Evolutionary conservation across 2,113 vertebrate genomes (phyloP).

Genomic region (Pycnonotus jocosus): DNA sequence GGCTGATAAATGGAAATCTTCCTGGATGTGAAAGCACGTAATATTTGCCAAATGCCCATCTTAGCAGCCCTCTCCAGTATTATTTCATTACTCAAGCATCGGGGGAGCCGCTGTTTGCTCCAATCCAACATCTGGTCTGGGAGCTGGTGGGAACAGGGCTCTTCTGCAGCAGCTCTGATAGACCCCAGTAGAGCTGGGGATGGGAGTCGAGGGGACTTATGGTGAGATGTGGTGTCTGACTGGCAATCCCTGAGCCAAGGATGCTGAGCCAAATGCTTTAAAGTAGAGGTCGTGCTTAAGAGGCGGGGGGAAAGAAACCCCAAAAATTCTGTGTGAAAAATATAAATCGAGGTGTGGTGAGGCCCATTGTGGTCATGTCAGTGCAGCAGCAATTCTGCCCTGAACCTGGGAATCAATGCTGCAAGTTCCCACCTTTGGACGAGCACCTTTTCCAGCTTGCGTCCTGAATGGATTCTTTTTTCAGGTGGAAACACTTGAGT

Average conservation of each 20-base stretch:
- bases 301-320: rapidly evolving
- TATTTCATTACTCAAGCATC: not conserved
- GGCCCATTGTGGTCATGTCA: not conserved
- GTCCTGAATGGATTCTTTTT: not conserved
- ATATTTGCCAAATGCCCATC: not conserved
- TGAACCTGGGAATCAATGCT: not conserved
- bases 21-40: not conserved
- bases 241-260: not conserved
- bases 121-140: not conserved
- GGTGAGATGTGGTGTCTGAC: not conserved
- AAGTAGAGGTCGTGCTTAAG: not conserved
- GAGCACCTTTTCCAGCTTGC: not conserved
- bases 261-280: not conserved
- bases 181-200: not conserved
- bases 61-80: not conserved
- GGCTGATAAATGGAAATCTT: not conserved
- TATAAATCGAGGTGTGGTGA: rapidly evolving
- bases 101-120: not conserved
- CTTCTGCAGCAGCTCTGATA: not conserved
- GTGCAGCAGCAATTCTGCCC: not conserved
- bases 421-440: not conserved
- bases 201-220: not conserved
- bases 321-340: not conserved
- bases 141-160: not conserved
- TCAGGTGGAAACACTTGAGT: not conserved